A percentile compares a stretch with the other conserved stretches of the same genome.
These are phyloP conservation scores for Ectemnius cavifrons DNA, from an alignment of 2,888 invertebrate genomes.

Conservation along the genomic window DNA sequence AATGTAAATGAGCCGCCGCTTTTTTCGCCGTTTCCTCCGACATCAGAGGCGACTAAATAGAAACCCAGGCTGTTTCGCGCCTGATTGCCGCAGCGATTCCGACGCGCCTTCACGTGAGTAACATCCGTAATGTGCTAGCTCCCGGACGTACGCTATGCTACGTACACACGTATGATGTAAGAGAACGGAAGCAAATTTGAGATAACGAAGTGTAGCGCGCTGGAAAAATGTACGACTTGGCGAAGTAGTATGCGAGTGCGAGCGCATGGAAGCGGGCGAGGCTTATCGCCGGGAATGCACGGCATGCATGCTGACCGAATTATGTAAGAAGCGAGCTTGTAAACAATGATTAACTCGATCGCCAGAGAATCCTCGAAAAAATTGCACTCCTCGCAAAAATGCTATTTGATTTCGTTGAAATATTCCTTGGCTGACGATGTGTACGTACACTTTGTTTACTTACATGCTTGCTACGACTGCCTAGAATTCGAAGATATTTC, in stretches of 20 bases:
- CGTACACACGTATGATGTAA: constrained; percentile 49
- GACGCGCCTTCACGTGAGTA: constrained; percentile 37
- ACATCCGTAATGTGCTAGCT: constrained; percentile 24
- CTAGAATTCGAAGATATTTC: not conserved
- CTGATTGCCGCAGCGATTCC: constrained; percentile 33
- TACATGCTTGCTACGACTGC: too few species aligned
- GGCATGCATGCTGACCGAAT: constrained; percentile 33
- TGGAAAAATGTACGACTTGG: constrained; percentile 40
- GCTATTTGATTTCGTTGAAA: not conserved
- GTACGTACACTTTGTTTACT: too few species aligned
- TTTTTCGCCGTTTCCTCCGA: too few species aligned
- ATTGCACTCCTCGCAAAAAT: not conserved
- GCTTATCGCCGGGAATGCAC: constrained; percentile 52
- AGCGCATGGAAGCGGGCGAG: constrained; percentile 31
- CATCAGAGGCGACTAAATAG: too few species aligned
- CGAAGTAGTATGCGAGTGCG: not conserved
- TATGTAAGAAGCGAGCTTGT: constrained; percentile 45
- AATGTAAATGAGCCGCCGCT: too few species aligned
- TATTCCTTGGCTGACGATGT: not conserved
- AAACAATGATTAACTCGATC: constrained; percentile 51
- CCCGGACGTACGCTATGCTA: constrained; percentile 1
- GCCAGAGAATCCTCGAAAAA: constrained; percentile 17
- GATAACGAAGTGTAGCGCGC: constrained; percentile 43
- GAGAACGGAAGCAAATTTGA: constrained; percentile 57
- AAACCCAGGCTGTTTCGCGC: constrained; percentile 1